Conservation (phyloP, 2,888 invertebrate genomes). For the Nowickia ferox region DNA sequence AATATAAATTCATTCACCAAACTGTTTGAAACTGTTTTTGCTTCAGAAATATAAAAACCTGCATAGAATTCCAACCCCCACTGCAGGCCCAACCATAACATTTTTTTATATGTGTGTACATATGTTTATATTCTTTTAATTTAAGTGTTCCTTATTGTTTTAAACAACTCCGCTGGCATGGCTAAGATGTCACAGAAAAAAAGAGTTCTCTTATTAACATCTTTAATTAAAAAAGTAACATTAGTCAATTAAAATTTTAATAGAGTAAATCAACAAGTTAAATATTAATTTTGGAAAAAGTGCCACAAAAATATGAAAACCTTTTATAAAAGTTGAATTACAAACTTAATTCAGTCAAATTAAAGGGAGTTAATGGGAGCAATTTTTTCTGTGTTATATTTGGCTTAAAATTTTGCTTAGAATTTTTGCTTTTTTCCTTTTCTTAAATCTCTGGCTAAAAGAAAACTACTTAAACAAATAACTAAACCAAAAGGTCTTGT, state of each 20-base stretch:
- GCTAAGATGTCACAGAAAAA: neutral
- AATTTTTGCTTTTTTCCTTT: neutral
- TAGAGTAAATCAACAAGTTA: too few species aligned
- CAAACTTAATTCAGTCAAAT: too few species aligned
- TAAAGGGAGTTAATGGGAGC: too few species aligned
- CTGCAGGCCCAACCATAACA: neutral
- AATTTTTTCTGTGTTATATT: neutral
- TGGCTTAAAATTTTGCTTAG: conserved; percentile 26
- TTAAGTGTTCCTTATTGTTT: conserved; percentile 11
- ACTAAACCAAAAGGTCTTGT: neutral
- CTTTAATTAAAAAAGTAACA: too few species aligned
- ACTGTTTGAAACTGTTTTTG: too few species aligned
- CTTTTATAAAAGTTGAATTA: too few species aligned
- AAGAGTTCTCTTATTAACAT: too few species aligned
- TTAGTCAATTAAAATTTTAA: too few species aligned
- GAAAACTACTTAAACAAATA: neutral
- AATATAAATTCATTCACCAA: too few species aligned
- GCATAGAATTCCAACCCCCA: neutral
- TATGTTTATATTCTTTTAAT: neutral
- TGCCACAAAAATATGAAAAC: too few species aligned
- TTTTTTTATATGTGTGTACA: neutral
- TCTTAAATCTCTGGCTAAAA: neutral
- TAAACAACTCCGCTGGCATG: conserved; percentile 29
- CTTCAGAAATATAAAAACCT: too few species aligned
- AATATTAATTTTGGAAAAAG: too few species aligned